These are phyloP conservation scores for Neodiprion lecontei DNA, from an alignment of 1,140 invertebrate species.

Conservation along the genomic window DNA sequence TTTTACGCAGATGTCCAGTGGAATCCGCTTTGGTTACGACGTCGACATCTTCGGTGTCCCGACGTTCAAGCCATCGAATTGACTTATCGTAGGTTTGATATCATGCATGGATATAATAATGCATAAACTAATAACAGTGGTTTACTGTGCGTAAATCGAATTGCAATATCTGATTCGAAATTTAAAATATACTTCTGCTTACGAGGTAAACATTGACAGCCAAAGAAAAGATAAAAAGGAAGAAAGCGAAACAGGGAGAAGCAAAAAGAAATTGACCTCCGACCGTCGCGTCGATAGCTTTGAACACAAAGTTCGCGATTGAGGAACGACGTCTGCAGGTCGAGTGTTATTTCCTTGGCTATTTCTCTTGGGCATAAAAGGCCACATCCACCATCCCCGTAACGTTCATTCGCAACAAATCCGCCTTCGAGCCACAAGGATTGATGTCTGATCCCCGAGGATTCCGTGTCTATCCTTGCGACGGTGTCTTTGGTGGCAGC, in stretches of 20 bases:
- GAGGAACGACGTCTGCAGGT: neutral
- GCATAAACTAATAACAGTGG: neutral
- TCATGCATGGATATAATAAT: neutral
- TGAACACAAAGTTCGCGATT: neutral
- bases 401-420: conserved; percentile 1
- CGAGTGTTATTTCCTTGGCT: neutral
- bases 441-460: conserved; percentile 6
- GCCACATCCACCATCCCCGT: neutral
- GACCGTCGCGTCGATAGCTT: too few species aligned
- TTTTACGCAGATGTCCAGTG: neutral
- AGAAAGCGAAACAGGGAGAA: too few species aligned
- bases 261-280: too few species aligned
- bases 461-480: neutral
- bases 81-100: neutral
- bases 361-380: conserved; percentile 7
- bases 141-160: neutral
- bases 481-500: conserved; percentile 1
- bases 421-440: conserved; percentile 1
- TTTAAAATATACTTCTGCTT: too few species aligned
- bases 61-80: neutral
- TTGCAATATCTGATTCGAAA: too few species aligned
- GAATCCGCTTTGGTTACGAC: neutral
- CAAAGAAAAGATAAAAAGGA: too few species aligned
- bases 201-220: too few species aligned
- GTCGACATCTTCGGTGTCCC: neutral